Conservation (phyloP, 2,888 invertebrate genomes). For the Caenorhabditis sp. region DNA sequence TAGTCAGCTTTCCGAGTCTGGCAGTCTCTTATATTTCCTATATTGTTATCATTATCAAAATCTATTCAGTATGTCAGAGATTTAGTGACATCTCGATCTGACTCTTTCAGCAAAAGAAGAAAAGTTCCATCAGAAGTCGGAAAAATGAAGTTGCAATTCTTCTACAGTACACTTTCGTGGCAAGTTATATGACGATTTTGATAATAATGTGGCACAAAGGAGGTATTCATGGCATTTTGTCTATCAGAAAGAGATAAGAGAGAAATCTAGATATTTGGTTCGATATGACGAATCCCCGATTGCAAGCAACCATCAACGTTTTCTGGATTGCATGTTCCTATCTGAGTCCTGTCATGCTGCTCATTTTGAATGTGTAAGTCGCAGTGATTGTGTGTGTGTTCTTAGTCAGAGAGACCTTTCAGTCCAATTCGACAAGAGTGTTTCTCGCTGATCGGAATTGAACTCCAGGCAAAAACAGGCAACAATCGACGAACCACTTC, state of each 20-base stretch:
- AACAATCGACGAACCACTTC: neutral
- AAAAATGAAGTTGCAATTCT: constrained; percentile 27
- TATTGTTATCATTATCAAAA: constrained; percentile 12
- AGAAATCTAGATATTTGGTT: constrained; percentile 4
- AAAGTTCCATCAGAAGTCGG: neutral
- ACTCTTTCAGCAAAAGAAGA: neutral
- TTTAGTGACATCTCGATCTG: too few relatives aligned
- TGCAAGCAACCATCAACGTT: constrained; percentile 12
- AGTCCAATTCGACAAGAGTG: constrained; percentile 8
- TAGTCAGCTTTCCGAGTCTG: constrained; percentile 38
- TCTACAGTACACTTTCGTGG: constrained; percentile 38
- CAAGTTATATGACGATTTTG: constrained; percentile 28
- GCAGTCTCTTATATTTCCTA: constrained; percentile 30
- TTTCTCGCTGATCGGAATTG: neutral
- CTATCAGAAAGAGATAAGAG: neutral
- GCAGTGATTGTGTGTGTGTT: too few relatives aligned
- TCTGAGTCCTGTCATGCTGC: constrained; percentile 11
- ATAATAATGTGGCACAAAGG: constrained; percentile 36
- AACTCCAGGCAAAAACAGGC: neutral
- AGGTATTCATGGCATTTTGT: neutral
- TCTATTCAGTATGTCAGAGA: constrained; percentile 12
- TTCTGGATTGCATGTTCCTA: constrained; percentile 13
- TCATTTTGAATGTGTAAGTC: constrained; percentile 16
- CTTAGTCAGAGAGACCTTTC: too few relatives aligned
- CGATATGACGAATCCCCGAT: constrained; percentile 1